Conservation (phyloP, 2,113 vertebrate species). For the Grantiella picta region DNA sequence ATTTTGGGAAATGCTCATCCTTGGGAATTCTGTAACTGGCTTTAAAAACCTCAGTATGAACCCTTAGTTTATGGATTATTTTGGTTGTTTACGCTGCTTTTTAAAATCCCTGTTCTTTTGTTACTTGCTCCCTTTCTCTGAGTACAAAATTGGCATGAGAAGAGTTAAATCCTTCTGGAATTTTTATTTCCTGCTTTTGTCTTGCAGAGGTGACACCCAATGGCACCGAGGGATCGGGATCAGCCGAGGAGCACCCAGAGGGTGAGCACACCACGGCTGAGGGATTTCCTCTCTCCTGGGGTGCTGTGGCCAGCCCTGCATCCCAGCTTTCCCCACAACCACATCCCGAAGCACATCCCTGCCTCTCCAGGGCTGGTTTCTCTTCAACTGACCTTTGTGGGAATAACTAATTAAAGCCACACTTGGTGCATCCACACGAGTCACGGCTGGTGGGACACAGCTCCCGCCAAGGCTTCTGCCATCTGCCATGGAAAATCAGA, state of each 20-base stretch:
- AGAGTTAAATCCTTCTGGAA: background rate
- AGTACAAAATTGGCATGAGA: background rate
- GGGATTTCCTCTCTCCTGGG: background rate
- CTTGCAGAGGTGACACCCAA: background rate
- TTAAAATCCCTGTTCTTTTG: background rate
- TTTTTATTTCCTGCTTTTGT: background rate
- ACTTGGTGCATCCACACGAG: fast-evolving
- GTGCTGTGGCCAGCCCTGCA: fast-evolving
- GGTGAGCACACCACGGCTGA: background rate
- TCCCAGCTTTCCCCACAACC: fast-evolving
- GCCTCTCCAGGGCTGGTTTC: background rate
- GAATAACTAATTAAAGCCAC: background rate
- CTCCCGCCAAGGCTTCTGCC: background rate
- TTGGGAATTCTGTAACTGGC: fast-evolving
- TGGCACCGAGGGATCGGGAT: background rate
- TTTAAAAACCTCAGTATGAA: fast-evolving
- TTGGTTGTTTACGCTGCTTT: background rate
- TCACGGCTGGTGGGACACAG: fast-evolving
- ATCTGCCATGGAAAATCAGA: background rate
- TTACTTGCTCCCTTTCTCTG: background rate
- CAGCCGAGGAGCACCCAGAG: background rate
- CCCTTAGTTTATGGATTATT: background rate
- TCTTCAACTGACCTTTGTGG: fast-evolving
- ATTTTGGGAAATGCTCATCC: background rate
- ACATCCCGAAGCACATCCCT: background rate